phyloP scores from a whole-genome alignment of 2,797 vertebrate genomes.

The Danio choprae region DNA sequence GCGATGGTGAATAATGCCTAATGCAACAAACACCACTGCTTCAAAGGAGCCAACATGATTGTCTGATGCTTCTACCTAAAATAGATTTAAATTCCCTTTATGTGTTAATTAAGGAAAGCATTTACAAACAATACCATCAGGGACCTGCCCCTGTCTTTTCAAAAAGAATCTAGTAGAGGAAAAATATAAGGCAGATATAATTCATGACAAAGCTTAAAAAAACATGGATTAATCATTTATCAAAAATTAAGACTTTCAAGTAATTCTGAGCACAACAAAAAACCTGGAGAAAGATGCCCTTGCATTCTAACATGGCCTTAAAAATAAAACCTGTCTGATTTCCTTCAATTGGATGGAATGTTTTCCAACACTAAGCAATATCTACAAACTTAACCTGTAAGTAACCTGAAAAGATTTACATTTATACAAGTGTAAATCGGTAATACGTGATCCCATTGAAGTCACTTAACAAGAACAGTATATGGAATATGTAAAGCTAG shows the following conservation, averaged over 20 bases:
- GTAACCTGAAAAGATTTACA: background rate
- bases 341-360: background rate
- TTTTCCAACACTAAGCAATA: background rate
- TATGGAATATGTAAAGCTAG: background rate
- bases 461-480: background rate
- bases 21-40: constrained; percentile 1
- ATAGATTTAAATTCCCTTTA: constrained; percentile 11
- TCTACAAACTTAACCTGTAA: background rate
- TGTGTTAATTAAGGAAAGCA: background rate
- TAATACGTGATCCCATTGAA: background rate
- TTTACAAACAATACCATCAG: background rate
- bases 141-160: constrained; percentile 32
- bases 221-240: no score
- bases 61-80: constrained; percentile 21
- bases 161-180: background rate
- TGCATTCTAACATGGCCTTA: background rate
- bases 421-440: background rate
- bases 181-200: background rate
- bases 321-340: background rate
- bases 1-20: constrained; percentile 24
- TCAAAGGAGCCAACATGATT: constrained; percentile 9
- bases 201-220: no score
- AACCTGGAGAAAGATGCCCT: background rate
- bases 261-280: background rate
- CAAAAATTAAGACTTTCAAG: background rate